Base-by-base conservation (phyloP, 2,113 vertebrate species). In the Chlorodrepanis virens region DNA sequence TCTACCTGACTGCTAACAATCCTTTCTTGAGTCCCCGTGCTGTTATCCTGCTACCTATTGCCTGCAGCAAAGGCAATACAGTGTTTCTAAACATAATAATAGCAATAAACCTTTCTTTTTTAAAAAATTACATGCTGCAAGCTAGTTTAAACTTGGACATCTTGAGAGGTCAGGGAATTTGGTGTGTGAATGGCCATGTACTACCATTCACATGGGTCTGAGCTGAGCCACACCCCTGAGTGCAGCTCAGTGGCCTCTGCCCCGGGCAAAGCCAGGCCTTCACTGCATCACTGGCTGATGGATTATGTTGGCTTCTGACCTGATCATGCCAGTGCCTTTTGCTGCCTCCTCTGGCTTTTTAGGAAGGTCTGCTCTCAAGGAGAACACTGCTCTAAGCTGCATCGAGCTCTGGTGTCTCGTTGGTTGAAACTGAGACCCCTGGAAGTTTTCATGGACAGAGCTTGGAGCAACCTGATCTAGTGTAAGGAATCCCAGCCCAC, bases 1-100 rank as follows among this genome's bases (percentile, higher is more conserved):
- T 87, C 74, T 42, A 74, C 78, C 81, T 71, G 83, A 91, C 93
- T 83, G 76, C 80, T 94, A 86, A 93, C 64, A 88, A 74, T 59
- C 19, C 50, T 84, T 94, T 63, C 54, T n/a, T 35, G 60, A 88
- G 61, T 70, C 49, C 77, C 13, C 20, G n/a, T 10, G 49, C 21
- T 67, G 57, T 84, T 84, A 91, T 57, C 57, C 53, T 89, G 88
- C 80, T 68, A 83, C 64, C 78, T 63, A 89, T 18, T 94, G 70
- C 93, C 94, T 63, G 76, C 82, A 90, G 76, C 52, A 79, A 91
- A 80, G 83, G 83, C 79, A 94, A 82, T 54, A 84, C 16, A 49
- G 40, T 24, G 60, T 24, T 95, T 87, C 70, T 69, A 93, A 83
- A 83, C 92, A 94, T 89, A 90, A 70, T 60, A 70, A 80, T n/a